Percentiles rank a stretch among this genome's conserved stretches.
These are phyloP conservation scores for Hemibagrus guttatus DNA, from an alignment of 2,797 vertebrate species.

Conservation along the genomic window DNA sequence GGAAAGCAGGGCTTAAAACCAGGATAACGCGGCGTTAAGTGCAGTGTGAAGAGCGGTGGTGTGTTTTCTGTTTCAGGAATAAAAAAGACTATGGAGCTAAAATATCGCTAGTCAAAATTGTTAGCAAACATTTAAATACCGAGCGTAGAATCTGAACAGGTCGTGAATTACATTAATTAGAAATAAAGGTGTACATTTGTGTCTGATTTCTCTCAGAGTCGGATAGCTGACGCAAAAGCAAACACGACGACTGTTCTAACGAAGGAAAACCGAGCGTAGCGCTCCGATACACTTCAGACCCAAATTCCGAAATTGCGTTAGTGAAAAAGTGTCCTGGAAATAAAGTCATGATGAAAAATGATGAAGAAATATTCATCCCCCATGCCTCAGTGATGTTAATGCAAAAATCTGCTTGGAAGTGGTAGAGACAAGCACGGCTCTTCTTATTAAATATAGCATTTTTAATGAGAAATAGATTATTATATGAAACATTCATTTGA, in stretches of 20 bases:
- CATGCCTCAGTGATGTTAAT: background rate
- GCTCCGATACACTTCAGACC: background rate
- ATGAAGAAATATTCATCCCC: background rate
- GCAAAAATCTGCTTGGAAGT: slow-evolving; percentile 39
- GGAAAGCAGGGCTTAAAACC: too few species aligned
- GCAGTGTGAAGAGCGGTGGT: too few species aligned
- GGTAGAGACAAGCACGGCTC: slow-evolving; percentile 74
- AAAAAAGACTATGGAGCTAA: too few species aligned
- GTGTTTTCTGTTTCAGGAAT: too few species aligned
- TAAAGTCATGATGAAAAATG: background rate
- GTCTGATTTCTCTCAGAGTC: background rate
- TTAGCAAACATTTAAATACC: background rate
- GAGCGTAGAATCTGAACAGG: background rate
- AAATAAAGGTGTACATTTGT: background rate
- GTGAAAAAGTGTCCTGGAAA: background rate
- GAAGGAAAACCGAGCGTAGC: background rate
- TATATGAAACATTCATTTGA: slow-evolving; percentile 88
- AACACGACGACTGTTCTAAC: background rate
- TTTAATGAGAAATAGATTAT: slow-evolving; percentile 87
- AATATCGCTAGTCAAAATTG: too few species aligned
- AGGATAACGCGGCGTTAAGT: too few species aligned
- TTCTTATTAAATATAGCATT: slow-evolving; percentile 87
- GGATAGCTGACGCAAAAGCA: background rate
- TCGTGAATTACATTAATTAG: background rate
- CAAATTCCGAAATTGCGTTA: background rate